A percentile compares a stretch with the other conserved stretches of the same genome.
These are phyloP conservation scores for Campylomormyrus tamandua DNA, from an alignment of 2,113 vertebrate species.

Conservation along the genomic window DNA sequence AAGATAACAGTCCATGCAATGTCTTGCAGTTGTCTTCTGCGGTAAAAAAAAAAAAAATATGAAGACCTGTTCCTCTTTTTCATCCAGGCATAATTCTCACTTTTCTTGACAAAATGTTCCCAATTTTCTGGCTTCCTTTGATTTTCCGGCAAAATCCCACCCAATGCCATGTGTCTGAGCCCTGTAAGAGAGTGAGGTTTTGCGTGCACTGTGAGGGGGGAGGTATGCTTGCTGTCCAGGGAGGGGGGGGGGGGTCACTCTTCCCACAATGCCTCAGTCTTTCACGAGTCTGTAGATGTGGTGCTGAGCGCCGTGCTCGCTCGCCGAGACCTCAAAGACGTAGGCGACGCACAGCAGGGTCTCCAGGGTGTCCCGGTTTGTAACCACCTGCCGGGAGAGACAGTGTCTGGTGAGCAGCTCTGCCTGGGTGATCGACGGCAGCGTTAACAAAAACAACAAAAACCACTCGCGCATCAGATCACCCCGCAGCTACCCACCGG, in stretches of 20 bases:
- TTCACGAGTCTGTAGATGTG: conserved; percentile 93
- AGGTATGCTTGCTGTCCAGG: conserved; percentile 27
- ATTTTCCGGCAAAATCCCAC: background rate
- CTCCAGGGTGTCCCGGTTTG: conserved; percentile 89
- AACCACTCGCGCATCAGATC: background rate
- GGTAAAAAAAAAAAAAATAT: conserved; percentile 36
- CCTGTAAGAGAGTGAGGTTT: conserved; percentile 17
- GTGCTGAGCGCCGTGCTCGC: conserved; percentile 86
- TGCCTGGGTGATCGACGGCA: background rate
- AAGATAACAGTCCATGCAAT: conserved; percentile 55
- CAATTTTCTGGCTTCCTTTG: background rate
- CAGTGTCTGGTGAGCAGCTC: conserved; percentile 31
- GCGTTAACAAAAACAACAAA: background rate
- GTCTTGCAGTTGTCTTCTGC: conserved; percentile 47
- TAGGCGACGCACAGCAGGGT: conserved; percentile 85
- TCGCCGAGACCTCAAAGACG: conserved; percentile 89
- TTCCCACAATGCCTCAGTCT: conserved; percentile 67
- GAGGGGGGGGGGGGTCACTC: background rate
- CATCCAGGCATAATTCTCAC: background rate
- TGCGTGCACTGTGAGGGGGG: conserved; percentile 38
- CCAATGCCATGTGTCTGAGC: conserved; percentile 16
- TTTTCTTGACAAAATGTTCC: conserved; percentile 2
- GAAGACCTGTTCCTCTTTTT: conserved; percentile 15
- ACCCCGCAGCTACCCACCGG: background rate
- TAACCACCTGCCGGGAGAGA: conserved; percentile 73